Evolutionary conservation across 35 echinoderm and acorn worm genomes (phyloP).

Genomic region (Heliocidaris erythrogramma): DNA sequence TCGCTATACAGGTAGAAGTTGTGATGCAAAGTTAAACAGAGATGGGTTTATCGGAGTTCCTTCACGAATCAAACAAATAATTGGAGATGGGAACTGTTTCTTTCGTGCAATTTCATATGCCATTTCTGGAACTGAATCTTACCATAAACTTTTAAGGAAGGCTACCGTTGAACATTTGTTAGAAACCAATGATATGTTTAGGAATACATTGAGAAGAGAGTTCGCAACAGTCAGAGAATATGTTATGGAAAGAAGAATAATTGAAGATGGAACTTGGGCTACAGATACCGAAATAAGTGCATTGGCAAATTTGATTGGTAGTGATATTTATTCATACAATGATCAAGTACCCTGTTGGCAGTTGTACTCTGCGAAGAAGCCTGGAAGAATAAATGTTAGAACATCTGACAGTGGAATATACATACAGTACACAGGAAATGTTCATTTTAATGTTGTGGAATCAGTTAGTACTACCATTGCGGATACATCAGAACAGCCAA

Average conservation of each 20-base stretch:
- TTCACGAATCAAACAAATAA: background rate
- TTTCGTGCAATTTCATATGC: slow-evolving; percentile 28
- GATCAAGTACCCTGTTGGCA: background rate
- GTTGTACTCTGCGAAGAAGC: slow-evolving; percentile 21
- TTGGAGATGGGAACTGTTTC: slow-evolving; percentile 58
- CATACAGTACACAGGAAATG: slow-evolving; percentile 27
- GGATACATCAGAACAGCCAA: background rate
- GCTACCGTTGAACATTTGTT: slow-evolving; percentile 50
- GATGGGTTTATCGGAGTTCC: slow-evolving; percentile 11
- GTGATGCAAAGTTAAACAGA: background rate
- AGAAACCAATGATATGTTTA: background rate
- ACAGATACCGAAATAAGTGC: slow-evolving; percentile 49
- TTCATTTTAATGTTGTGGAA: slow-evolving; percentile 47
- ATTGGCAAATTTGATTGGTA: slow-evolving; percentile 41
- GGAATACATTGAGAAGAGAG: background rate
- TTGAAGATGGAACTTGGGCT: slow-evolving; percentile 47
- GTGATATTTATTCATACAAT: slow-evolving; percentile 27
- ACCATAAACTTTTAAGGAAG: slow-evolving; percentile 33
- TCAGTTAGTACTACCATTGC: background rate
- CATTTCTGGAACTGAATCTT: slow-evolving; percentile 55
- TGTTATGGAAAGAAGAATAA: slow-evolving; percentile 17
- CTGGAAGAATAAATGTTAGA: background rate
- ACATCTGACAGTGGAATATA: slow-evolving; percentile 17
- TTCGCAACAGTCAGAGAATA: background rate
- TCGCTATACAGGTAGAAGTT: background rate